Base-by-base conservation (phyloP, 2,797 vertebrate species). In the Coreius guichenoti region DNA sequence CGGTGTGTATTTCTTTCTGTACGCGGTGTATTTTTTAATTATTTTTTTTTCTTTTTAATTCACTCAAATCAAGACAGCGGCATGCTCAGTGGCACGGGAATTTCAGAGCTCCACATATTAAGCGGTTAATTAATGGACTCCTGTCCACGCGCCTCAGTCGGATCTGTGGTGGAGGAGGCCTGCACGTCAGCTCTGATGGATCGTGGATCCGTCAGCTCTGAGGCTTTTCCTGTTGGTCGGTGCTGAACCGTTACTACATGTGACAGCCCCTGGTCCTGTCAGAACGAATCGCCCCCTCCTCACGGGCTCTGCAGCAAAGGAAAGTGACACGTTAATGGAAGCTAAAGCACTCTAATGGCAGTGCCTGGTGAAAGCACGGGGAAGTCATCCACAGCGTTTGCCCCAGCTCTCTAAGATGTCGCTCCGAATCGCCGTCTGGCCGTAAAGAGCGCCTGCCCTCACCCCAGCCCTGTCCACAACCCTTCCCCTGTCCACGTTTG, bases 251-350 rank as follows among this genome's bases (percentile, higher is more conserved):
- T 94, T 92, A 94, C 93, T 94, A 90, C 90, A 88, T 90, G 92
- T 93, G 91, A 94, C 93, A 90, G 90, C 90, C 92, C 91, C 26
- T 86, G 90, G 89, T 90, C 92, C 93, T 95, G 95, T 95, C 94
- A 95, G 88, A 93, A 94, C 67, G 81, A 94, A 94, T 94, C 88
- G 91, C 90, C 88, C 90, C 90, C 86, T 85, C 89, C 83, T 88
- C 68, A 89, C 88, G 91, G 90, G 91, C 87, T 85, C 90, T 90
- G 91, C 92, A 91, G 91, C 89, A 39, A 88, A 33, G 87, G 86
- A 89, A 95, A 95, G 92, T 95, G 95, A 95, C 95, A 95, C 92
- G 88, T 92, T 94, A 94, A 94, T 94, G 93, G 92, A 91, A 92
- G 91, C 92, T 94, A 93, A 94, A 94, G 88, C 91, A 91, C 90